Percentiles rank a stretch among this genome's conserved stretches.
phyloP scores from a whole-genome alignment of 92 coral and sea anemone species.

The Umimayanthus kanabou region DNA sequence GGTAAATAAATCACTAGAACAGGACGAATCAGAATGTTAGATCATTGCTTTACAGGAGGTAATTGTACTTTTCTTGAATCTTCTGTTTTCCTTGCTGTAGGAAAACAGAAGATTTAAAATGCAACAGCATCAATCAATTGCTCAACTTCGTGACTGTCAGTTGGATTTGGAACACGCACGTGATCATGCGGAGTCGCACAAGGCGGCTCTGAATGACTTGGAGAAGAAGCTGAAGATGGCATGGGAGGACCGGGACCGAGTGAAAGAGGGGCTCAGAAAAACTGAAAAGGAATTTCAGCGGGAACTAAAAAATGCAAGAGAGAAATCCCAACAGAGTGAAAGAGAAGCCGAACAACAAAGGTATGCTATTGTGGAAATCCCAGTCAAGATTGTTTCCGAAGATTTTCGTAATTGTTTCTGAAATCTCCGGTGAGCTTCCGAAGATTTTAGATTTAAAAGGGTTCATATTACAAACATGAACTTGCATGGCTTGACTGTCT shows the following conservation, averaged over 20 bases:
- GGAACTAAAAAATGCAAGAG: constrained; percentile 3
- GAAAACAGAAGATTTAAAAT: constrained; percentile 12
- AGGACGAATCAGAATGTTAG: too few relatives aligned
- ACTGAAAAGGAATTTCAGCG: constrained; percentile 13
- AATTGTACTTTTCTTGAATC: neutral
- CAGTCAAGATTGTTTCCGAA: neutral
- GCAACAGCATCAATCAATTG: neutral
- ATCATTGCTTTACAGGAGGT: neutral
- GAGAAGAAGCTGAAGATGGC: constrained; percentile 19
- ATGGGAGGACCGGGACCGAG: constrained; percentile 3
- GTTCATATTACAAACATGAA: too few relatives aligned
- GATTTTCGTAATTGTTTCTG: neutral
- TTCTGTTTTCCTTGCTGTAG: neutral
- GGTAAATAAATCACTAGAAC: too few relatives aligned
- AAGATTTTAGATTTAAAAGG: too few relatives aligned
- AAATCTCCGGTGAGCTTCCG: neutral
- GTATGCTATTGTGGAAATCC: neutral
- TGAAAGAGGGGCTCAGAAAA: neutral
- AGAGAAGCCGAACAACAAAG: constrained; percentile 15
- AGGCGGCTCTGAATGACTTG: neutral
- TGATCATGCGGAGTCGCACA: constrained; percentile 17
- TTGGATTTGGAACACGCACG: constrained; percentile 12
- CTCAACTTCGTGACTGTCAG: constrained; percentile 21
- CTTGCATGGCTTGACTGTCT: too few relatives aligned
- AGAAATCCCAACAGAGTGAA: constrained; percentile 7